Evolutionary conservation across 2,113 vertebrate species (phyloP).

Genomic region (Paradoxurus hermaphroditus): DNA sequence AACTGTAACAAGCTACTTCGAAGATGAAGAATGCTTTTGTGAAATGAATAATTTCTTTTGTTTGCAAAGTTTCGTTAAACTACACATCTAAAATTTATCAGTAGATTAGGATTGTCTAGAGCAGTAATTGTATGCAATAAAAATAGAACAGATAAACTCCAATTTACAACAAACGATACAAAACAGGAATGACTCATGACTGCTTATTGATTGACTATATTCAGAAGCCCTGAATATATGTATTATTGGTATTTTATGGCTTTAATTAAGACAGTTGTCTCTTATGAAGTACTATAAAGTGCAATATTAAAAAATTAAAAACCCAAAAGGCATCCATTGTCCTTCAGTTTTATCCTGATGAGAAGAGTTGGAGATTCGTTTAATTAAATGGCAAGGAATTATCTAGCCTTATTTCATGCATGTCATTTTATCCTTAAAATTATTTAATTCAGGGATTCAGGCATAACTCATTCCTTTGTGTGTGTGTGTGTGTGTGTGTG

Average conservation of each 20-base stretch:
- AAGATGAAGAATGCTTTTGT: conserved; percentile 56
- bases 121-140: conserved; percentile 57
- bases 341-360: conserved; percentile 72
- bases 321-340: conserved; percentile 74
- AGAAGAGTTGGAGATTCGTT: conserved; percentile 64
- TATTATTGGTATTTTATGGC: conserved; percentile 81
- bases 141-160: conserved; percentile 68
- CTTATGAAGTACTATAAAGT: conserved; percentile 83
- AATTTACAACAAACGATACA: conserved; percentile 77
- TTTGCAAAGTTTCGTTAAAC: conserved; percentile 62
- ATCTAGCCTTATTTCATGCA: conserved; percentile 14
- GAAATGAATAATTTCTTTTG: conserved; percentile 53
- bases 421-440: conserved; percentile 39
- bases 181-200: conserved; percentile 76
- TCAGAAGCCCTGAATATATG: conserved; percentile 80
- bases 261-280: conserved; percentile 84
- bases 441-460: conserved; percentile 53
- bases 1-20: conserved; percentile 28
- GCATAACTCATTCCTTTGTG: conserved; percentile 13
- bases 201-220: conserved; percentile 74
- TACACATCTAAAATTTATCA: conserved; percentile 55
- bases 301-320: conserved; percentile 79
- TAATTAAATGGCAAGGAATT: conserved; percentile 69
- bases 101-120: conserved; percentile 56
- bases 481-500: neutral